A percentile compares a stretch with the other conserved stretches of the same genome.
Evolutionary conservation across 2,888 invertebrate species (phyloP).

Genomic region (Digitonthophagus gazella): DNA sequence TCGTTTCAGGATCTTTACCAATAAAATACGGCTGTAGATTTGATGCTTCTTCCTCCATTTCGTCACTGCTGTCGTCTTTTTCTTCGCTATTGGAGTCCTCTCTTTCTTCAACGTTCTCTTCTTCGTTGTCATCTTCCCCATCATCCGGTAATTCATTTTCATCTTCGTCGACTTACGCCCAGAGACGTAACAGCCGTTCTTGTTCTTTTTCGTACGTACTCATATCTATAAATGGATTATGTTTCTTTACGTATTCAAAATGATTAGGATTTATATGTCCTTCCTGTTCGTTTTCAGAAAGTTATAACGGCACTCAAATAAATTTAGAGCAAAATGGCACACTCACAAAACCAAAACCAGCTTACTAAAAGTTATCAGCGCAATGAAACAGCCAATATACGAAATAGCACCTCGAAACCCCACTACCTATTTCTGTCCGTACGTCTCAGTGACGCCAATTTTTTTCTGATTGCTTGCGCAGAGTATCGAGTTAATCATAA

Average conservation of each 20-base stretch:
- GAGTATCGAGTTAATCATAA: too few species aligned
- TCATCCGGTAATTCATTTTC: conserved; percentile 4
- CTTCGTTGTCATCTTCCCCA: conserved; percentile 4
- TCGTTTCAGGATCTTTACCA: conserved; percentile 8
- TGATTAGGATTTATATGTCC: too few species aligned
- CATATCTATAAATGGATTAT: not conserved
- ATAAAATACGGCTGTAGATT: conserved; percentile 1
- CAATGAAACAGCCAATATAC: not conserved
- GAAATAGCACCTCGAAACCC: too few species aligned
- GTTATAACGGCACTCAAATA: too few species aligned
- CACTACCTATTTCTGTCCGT: too few species aligned
- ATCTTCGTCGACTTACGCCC: conserved; percentile 3
- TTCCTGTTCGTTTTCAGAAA: too few species aligned
- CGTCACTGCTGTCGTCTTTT: conserved; percentile 4
- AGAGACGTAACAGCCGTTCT: conserved; percentile 14
- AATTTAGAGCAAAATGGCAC: not conserved
- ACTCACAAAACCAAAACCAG: not conserved
- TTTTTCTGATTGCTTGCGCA: too few species aligned
- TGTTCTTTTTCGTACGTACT: conserved; percentile 21
- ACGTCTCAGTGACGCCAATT: too few species aligned
- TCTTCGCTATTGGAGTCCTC: conserved; percentile 12
- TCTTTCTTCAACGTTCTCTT: not conserved
- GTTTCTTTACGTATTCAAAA: not conserved
- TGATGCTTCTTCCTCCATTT: conserved; percentile 2
- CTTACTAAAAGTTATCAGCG: not conserved